Evolutionary conservation across 2,888 invertebrate genomes (phyloP), one percentile per base, ranked within the genome.

Genomic region (Argyresthia goedartella): DNA sequence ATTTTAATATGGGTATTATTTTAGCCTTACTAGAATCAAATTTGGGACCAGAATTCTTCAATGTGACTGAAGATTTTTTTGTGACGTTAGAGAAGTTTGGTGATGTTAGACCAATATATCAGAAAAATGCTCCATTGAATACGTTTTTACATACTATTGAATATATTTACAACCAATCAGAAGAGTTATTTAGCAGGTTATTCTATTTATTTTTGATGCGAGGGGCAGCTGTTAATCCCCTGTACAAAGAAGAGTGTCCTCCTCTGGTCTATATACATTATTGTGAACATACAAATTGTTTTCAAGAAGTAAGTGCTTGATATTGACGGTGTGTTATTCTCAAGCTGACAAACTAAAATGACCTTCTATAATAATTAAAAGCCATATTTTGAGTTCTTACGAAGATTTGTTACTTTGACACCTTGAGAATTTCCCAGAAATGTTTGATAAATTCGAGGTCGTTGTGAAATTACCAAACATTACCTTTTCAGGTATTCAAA

Each of bases 251-350:
- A 59, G 84, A 87, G 61, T 86, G 86, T 58, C 86, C 87, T 42
- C 86, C 87, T 1, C 59, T 87, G 16, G 82, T 82, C 8, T 84
- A 80, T 56, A 66, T 81, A 53, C 82, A 82, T 59, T 76, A 73
- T 56, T 68, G 71, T 55, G 66, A 70, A 56, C 80, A 79, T 60
- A 57, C 61, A 52, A 49, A 56, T 39, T 80, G 76, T 59, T 81
- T 81, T 67, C 56, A 64, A 57, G 73, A 81, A 63, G 87, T 87
- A 65, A 36, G 36, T 36, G n/a, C n/a, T n/a, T n/a, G n/a, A n/a
- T n/a, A n/a, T n/a, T n/a, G n/a, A n/a, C n/a, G n/a, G n/a, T n/a
- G n/a, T n/a, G n/a, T n/a, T n/a, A n/a, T n/a, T n/a, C n/a, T n/a
- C n/a, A n/a, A n/a, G n/a, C n/a, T n/a, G n/a, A n/a, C n/a, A n/a